Base-by-base conservation (phyloP, 1,140 invertebrate genomes). In the Drosophila navojoa region DNA sequence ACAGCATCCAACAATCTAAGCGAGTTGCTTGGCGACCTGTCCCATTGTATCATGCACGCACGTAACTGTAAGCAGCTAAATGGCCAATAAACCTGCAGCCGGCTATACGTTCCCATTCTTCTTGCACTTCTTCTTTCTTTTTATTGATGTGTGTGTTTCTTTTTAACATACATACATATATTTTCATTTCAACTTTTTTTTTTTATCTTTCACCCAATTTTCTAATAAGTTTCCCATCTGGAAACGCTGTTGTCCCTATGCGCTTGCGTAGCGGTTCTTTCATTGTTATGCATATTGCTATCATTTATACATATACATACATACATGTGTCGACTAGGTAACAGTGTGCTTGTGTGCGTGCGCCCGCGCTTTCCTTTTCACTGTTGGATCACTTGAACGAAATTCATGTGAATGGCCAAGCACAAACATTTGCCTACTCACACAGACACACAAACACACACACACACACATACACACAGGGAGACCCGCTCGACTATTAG, bases 61-160 rank as follows among this genome's bases (percentile, higher is more conserved):
- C 57, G 16, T 85, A 85, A 85, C 81, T 85, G 81, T 85, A 85
- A 87, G 71, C 82, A 75, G 66, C 71, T 73, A 73, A 87, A 78
- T 87, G 81, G 81, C 79, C 76, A 85, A 81, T 87, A 85, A 78
- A 87, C 75, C 77, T 67, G 66, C 77, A 70, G 66, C 64, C 64
- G 55, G 71, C 53, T 70, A 29, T 29, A 25, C 38, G 57, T 57
- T 59, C 52, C 60, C 40, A 61, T 66, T 76, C 53, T 76, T 67
- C 22, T 22, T 27, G n/a, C 11, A 11, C 7, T 50, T 19, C 5
- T 44, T 44, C 42, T 38, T 57, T 68, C 60, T 61, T 13, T 13
- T 54, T 45, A 16, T 13, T 32, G 19, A 22, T 22, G 19, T 32
- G 2, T 32, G 5, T 45, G 16, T 15, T 6, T 29, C 5, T 29